Evolutionary conservation across 2,113 vertebrate species (phyloP), one percentile per base, ranked within the genome.

Genomic region (Prunella fulvescens): DNA sequence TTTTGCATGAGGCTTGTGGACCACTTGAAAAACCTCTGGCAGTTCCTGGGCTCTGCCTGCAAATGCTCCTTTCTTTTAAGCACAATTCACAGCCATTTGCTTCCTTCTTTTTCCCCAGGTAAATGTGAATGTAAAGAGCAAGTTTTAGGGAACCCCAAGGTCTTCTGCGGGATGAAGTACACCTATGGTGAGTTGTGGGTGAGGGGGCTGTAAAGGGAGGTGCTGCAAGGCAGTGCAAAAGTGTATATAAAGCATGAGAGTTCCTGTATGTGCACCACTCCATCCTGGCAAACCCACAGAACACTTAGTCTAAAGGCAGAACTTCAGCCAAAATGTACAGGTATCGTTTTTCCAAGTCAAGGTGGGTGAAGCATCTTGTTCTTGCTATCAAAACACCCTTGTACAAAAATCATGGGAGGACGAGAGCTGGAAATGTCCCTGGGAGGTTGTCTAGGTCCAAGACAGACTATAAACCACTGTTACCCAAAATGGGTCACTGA

Each of bases 51-150:
- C 37, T 69, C 19, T 88, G 37, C 16, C 29, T 3, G 2, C 0
- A 1, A 58, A 72, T 25, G 4, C n/a, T 65, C 24, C 40, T 9
- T 3, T 33, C 20, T 82, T 83, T 84, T 29, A 64, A 74, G 51
- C 77, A 80, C 53, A 65, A 20, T 62, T 72, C 24, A 72, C 50
- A n/a, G 15, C 35, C 19, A 1, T 95, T 96, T 86, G 22, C 71
- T 88, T 95, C 73, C 29, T 93, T 91, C 95, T 80, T 53, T 96
- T 95, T 96, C 81, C 93, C 58, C 96, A 99, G 99, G 99, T 97
- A 99, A 99, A 98, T 99, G 99, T 71, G 99, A 99, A 95, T 99
- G 99, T 97, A 99, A 99, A 97, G 99, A 99, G 86, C 99, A 99
- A 92, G 97, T 98, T 33, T 97, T 99, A 96, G 98, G 98, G 97